Conservation (phyloP, 1,140 invertebrate genomes). For the Drosophila gunungcola region DNA sequence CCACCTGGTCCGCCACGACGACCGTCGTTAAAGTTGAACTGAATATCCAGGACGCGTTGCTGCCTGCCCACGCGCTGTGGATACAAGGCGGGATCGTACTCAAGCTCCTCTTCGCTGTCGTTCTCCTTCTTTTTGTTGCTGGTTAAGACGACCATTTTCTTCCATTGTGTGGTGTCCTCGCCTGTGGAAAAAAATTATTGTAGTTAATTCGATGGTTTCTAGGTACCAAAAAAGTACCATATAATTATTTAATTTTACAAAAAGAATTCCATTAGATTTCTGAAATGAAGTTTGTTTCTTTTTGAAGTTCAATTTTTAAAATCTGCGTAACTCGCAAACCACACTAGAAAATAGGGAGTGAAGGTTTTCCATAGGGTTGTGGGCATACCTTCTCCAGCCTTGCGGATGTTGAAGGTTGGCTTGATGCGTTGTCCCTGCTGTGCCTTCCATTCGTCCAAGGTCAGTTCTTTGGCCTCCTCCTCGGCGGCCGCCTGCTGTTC, state of each 20-base stretch:
- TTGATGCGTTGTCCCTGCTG: constrained; percentile 90
- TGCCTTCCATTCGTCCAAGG: constrained; percentile 95
- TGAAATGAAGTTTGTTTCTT: no score
- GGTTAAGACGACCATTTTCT: constrained; percentile 91
- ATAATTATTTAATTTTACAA: no score
- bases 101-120: constrained; percentile 87
- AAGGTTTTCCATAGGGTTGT: no score
- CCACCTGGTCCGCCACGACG: constrained; percentile 89
- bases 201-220: no score
- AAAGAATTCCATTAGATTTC: no score
- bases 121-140: constrained; percentile 86
- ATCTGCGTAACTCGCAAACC: no score
- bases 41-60: constrained; percentile 94
- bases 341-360: no score
- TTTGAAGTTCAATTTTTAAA: no score
- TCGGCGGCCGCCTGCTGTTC: constrained; percentile 86
- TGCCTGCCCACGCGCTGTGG: constrained; percentile 94
- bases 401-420: constrained; percentile 94
- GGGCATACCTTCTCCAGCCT: constrained; percentile 91
- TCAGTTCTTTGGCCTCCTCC: constrained; percentile 92
- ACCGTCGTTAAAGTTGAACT: constrained; percentile 94
- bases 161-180: constrained; percentile 95
- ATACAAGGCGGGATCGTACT: constrained; percentile 92
- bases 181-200: constrained; percentile 74
- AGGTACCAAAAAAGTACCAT: no score